Base-by-base conservation (phyloP, 1,140 invertebrate species). In the Pristionchus pacificus region DNA sequence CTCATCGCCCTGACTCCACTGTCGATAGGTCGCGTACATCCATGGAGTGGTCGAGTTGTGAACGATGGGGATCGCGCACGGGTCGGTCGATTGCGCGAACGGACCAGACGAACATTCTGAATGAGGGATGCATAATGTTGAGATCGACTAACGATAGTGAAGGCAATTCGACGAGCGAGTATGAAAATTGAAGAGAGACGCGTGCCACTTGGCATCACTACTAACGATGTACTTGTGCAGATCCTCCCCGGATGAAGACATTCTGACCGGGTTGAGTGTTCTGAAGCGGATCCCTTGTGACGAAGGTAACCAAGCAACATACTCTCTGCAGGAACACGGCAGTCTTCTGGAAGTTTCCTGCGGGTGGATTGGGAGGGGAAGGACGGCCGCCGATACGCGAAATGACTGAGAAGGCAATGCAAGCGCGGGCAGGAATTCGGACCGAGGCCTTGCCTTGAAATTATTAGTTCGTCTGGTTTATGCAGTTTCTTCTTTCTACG, bases 201-300 rank as follows among this genome's bases (percentile, higher is more conserved):
- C n/a, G n/a, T n/a, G n/a, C n/a, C n/a, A n/a, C n/a, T n/a, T n/a
- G n/a, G n/a, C n/a, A n/a, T n/a, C n/a, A n/a, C n/a, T 29, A 2
- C 25, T 19, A 6, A 60, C 3, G 58, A 24, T 61, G 78, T 76
- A 64, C 38, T 58, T 49, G 38, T 49, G 38, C 38, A 32, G 86
- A 83, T 28, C 86, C 86, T 24, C 86, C 86, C 63, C 86, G 71
- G 59, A 87, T 80, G 75, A 87, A 87, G n/a, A 87, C 38, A 76
- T 87, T 84, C 69, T 87, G 84, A 13, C 86, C 86, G 1, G 78
- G 75, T 2, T 64, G 63, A 10, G 86, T 87, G 29, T 78, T 19
- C 38, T 49, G 38, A 6, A 49, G 19, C 38, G 38, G 19, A 49
- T 49, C 6, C 38, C 19, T 19, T 6, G 38, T 49, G 6, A 49